Evolutionary conservation across 2,888 invertebrate species (phyloP), one percentile per base, ranked within the genome.

Genomic region (Acleris cristana): DNA sequence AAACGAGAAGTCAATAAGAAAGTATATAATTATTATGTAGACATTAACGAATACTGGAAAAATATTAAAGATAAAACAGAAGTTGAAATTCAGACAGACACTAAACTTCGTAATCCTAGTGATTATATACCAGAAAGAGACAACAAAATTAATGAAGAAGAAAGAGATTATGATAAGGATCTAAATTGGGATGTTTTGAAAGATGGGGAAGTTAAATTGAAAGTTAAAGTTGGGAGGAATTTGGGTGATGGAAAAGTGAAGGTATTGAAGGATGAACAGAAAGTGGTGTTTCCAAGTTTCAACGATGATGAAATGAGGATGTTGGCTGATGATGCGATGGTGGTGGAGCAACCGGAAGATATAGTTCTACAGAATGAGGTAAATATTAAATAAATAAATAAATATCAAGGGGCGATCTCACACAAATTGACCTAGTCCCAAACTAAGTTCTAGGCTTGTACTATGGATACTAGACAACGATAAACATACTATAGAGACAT

Each of bases 281-380:
- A 66, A 12, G 60, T 75, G 12, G 60, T 75, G 12, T 88, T 78
- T 56, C 80, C 82, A 0, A 76, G 65, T 26, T 49, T 89, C 14
- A 85, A 70, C 58, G 81, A 80, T 2, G 88, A 86, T 0, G 89
- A 89, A 34, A 76, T 87, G 81, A 78, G 87, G 55, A 88, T 90
- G 89, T 57, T 91, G 49, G 78, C 86, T 0, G 90, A 91, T 67
- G 87, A 88, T 0, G 87, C 90, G 0, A 69, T 56, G 58, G 64
- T 84, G 0, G 84, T 89, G 2, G 79, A 86, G 18, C 76, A 74
- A n/a, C 76, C 79, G 3, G 81, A 83, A 19, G 84, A 80, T 0
- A 70, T 76, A 0, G 74, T 76, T 2, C 82, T 94, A 63, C 89
- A 90, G 3, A 94, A 94, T 78, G 84, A 90, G 77, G 94, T 94